Evolutionary conservation across 2,113 vertebrate genomes (phyloP).

Genomic region (Chloropsis hardwickii): DNA sequence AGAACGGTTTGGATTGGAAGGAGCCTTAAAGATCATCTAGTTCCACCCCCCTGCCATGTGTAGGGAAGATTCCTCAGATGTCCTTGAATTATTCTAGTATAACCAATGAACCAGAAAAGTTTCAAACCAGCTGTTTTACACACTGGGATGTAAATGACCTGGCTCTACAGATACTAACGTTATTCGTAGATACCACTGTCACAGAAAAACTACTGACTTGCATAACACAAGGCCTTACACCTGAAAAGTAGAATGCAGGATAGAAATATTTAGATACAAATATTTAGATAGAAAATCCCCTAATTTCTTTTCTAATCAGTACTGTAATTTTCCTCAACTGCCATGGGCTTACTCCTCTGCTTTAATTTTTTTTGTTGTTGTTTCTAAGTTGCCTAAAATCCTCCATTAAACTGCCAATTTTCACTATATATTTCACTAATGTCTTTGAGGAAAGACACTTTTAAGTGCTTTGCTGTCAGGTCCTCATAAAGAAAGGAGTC

Average conservation of each 20-base stretch:
- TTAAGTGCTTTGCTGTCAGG: neutral
- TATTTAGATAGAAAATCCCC: neutral
- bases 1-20: neutral
- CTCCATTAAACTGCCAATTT: neutral
- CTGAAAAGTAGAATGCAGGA: neutral
- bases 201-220: neutral
- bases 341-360: neutral
- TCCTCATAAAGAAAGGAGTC: neutral
- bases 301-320: neutral
- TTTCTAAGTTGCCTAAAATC: neutral
- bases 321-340: neutral
- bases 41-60: neutral
- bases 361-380: neutral
- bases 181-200: neutral
- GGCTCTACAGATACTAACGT: neutral
- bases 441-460: neutral
- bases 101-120: neutral
- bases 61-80: neutral
- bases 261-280: neutral
- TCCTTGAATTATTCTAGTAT: neutral
- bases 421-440: neutral
- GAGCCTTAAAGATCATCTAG: neutral
- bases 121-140: neutral
- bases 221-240: neutral
- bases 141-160: neutral